phyloP scores from a whole-genome alignment of 1,140 invertebrate species.

The Pollicipes pollicipes region DNA sequence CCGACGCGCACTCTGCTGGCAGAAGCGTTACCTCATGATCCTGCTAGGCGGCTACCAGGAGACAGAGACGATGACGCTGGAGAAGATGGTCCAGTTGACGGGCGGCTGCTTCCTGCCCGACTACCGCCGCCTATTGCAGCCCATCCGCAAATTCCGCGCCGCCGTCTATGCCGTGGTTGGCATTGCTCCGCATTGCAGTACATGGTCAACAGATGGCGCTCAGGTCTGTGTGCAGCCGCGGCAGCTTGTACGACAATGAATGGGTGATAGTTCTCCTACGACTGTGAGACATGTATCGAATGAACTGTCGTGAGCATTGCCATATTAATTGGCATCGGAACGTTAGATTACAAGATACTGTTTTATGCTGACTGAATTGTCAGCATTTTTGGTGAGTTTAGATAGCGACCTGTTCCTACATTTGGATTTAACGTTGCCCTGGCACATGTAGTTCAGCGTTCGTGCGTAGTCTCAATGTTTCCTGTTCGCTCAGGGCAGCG shows the following conservation, averaged over 20 bases:
- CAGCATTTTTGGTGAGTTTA: not conserved
- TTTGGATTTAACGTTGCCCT: too few relatives aligned
- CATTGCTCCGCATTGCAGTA: not conserved
- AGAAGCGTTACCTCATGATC: conserved; percentile 60
- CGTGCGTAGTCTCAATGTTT: not conserved
- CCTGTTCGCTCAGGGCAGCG: not conserved
- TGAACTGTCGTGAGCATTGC: too few relatives aligned
- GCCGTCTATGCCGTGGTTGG: not conserved
- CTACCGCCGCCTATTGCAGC: not conserved
- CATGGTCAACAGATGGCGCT: not conserved
- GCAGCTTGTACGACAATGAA: too few relatives aligned
- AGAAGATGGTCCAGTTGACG: conserved; percentile 6
- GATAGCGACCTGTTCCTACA: too few relatives aligned
- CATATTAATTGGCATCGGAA: too few relatives aligned
- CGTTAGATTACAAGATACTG: too few relatives aligned
- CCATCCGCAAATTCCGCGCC: not conserved
- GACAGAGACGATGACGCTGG: not conserved
- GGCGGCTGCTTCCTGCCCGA: not conserved
- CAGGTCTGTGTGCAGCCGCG: not conserved
- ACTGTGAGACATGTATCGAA: too few relatives aligned
- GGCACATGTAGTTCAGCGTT: too few relatives aligned
- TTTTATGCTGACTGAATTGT: not conserved
- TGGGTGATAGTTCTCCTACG: too few relatives aligned
- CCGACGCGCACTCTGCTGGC: conserved; percentile 61
- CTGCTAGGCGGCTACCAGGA: conserved; percentile 47